Base-by-base conservation (phyloP, 2,888 invertebrate species). In the Coenonympha glycerion region DNA sequence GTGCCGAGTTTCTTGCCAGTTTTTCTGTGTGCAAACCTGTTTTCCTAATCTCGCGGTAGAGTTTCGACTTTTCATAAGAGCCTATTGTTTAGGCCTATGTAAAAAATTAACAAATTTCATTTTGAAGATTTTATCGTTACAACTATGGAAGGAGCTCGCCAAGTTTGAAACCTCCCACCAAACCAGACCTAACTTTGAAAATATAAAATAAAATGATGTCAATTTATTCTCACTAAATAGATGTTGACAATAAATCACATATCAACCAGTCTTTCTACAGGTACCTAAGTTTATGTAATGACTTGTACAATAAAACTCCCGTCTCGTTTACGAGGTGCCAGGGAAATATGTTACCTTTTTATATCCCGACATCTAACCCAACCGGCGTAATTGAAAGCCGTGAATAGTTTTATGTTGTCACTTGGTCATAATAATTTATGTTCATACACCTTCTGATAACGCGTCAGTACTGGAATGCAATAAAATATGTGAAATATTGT, bases 241-340 rank as follows among this genome's bases (percentile, higher is more conserved):
- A 9, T 30, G 18, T 6, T 6, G n/a, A 31, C 33, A 6, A 34
- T 16, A 34, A 45, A 22, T 34, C 15, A 34, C 21, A 11, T 34
- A 36, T 36, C 36, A 30, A 9, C 30, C 18, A 13, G 22, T 24
- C 33, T 28, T 34, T 39, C 33, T 50, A 16, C 40, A 53, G 52
- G 52, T 53, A 49, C 34, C 36, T 18, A n/a, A n/a, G n/a, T 28
- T 40, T 26, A 46, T 49, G 37, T 53, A 53, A 53, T 53, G 39
- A 50, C 47, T 37, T 37, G 39, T 50, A 28, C 24, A 28, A 52
- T 52, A 55, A 52, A 55, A 46, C 51, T 30, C 37, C 46, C 46
- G 49, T 51, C 46, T 39, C 37, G 24, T 49, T 54, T 52, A 54
- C 52, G 52, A 58, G 40, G 56, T 51, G 55, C 36, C 40, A 36